Conservation (phyloP, 2,888 invertebrate genomes). For the Nebria brevicollis region DNA sequence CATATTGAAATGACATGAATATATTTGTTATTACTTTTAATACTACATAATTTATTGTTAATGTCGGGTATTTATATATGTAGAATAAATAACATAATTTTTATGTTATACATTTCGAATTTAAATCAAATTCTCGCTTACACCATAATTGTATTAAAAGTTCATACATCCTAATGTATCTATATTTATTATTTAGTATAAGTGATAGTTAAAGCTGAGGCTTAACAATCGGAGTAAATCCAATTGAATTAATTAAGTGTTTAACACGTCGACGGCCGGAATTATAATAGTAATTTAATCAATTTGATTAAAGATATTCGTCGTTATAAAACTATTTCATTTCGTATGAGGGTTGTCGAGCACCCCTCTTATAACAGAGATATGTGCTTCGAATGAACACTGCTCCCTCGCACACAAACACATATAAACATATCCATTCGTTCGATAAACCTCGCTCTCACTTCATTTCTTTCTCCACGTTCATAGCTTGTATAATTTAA, state of each 20-base stretch:
- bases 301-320: constrained; percentile 40
- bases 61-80: background rate
- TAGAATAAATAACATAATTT: too few relatives aligned
- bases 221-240: background rate
- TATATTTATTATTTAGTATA: background rate
- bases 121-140: too few relatives aligned
- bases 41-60: background rate
- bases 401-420: constrained; percentile 33
- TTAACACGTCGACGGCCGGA: constrained; percentile 22
- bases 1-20: constrained; percentile 26
- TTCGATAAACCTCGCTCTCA: constrained; percentile 58
- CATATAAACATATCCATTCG: constrained; percentile 55
- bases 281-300: constrained; percentile 37
- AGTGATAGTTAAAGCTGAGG: background rate
- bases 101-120: too few relatives aligned
- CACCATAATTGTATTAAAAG: too few relatives aligned
- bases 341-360: constrained; percentile 33
- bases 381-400: constrained; percentile 26
- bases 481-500: constrained; percentile 60
- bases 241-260: constrained; percentile 26
- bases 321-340: constrained; percentile 46
- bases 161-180: too few relatives aligned
- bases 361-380: constrained; percentile 27
- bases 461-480: constrained; percentile 59
- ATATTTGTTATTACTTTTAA: constrained; percentile 10